Conservation (phyloP, 2,888 invertebrate species). For the Magallana nippona region DNA sequence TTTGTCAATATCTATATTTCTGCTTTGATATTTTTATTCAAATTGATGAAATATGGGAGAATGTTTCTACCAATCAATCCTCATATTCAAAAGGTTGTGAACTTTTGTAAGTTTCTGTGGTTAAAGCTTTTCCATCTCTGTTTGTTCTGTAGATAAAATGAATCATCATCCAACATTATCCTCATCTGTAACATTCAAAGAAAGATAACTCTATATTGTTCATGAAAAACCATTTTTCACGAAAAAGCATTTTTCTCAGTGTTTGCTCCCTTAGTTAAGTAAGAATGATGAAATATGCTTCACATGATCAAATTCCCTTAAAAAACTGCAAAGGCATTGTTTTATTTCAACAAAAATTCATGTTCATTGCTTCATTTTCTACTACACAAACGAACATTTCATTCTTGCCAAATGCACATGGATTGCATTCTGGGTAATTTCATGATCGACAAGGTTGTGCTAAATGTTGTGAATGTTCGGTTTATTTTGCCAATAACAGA, state of each 20-base stretch:
- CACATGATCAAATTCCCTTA: too few species aligned
- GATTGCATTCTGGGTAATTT: background rate
- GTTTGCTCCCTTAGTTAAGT: too few species aligned
- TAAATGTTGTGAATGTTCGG: background rate
- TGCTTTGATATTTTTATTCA: background rate
- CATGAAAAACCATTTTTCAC: too few species aligned
- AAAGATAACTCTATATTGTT: too few species aligned
- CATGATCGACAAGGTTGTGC: conserved; percentile 17
- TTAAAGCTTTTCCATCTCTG: background rate
- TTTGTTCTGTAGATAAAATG: background rate
- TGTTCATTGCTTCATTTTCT: background rate
- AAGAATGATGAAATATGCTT: too few species aligned
- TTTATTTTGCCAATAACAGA: background rate
- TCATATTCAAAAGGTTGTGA: conserved; percentile 35
- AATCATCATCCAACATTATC: background rate
- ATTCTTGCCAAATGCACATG: conserved; percentile 25
- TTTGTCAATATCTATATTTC: background rate
- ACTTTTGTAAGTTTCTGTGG: conserved; percentile 18
- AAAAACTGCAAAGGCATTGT: too few species aligned
- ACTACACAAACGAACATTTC: conserved; percentile 1
- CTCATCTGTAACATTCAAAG: too few species aligned
- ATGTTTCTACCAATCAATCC: conserved; percentile 11
- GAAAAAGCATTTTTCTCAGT: too few species aligned
- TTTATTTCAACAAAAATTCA: background rate
- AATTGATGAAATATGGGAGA: background rate